A percentile compares a stretch with the other conserved stretches of the same genome.
phyloP scores from a whole-genome alignment of 2,888 invertebrate species.

The Xylocampa areola region DNA sequence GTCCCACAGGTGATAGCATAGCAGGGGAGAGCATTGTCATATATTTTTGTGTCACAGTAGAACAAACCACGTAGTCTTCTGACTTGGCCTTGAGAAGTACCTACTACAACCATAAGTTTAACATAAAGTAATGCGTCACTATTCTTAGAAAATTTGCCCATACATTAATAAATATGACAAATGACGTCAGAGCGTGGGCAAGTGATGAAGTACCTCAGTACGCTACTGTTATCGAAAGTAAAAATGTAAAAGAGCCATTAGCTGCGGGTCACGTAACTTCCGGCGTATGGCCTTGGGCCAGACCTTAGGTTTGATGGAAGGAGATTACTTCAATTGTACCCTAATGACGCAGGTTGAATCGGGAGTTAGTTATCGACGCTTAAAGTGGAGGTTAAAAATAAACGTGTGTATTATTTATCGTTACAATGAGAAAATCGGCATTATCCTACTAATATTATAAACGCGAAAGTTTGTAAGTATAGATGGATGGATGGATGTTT shows the following conservation, averaged over 20 bases:
- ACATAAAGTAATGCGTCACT: constrained; percentile 11
- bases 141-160: constrained; percentile 23
- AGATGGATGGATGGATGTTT: no score
- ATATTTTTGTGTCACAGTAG: no score
- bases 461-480: no score
- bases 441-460: no score
- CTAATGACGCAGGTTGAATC: constrained; percentile 34
- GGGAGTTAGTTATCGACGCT: constrained; percentile 1
- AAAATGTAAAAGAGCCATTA: constrained; percentile 65
- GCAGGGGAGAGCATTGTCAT: no score
- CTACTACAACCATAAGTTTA: no score
- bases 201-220: constrained; percentile 30
- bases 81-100: no score
- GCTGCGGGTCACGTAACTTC: constrained; percentile 62
- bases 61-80: no score
- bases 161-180: constrained; percentile 19
- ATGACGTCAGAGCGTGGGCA: constrained; percentile 47
- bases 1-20: no score
- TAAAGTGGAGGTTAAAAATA: constrained; percentile 3
- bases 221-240: constrained; percentile 51
- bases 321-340: constrained; percentile 34
- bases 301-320: constrained; percentile 42
- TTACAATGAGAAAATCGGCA: neutral
- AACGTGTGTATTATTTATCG: neutral
- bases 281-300: constrained; percentile 63